Evolutionary conservation across 2,797 vertebrate species (phyloP).

Genomic region (Hoplostethus atlanticus): DNA sequence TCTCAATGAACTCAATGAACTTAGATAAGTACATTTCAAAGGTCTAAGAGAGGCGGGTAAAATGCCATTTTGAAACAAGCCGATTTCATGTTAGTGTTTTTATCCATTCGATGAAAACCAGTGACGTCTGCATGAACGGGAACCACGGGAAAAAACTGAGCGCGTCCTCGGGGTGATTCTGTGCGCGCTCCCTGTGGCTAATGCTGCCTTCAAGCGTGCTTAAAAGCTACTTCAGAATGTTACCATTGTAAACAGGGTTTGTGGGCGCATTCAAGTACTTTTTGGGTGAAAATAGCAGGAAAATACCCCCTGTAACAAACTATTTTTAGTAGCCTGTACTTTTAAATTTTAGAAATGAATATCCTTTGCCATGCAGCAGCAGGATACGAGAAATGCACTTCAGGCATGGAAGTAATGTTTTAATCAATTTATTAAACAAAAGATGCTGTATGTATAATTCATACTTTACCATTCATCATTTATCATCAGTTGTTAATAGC

Average conservation of each 20-base stretch:
- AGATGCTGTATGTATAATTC: no score
- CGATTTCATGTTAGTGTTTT: no score
- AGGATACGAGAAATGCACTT: neutral
- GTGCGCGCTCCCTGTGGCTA: conserved; percentile 21
- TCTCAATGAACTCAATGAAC: no score
- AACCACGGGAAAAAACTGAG: neutral
- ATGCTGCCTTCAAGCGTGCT: neutral
- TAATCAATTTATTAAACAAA: neutral
- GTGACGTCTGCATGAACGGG: neutral
- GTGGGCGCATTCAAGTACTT: neutral
- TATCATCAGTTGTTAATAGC: neutral
- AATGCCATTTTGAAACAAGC: no score
- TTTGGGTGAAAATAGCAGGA: neutral
- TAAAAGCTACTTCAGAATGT: neutral
- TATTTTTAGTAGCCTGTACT: no score
- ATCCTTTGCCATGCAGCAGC: no score
- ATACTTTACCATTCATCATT: neutral
- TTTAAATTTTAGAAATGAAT: no score
- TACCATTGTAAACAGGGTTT: conserved; percentile 4
- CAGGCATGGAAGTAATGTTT: no score
- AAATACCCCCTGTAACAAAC: no score
- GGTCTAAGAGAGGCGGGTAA: no score
- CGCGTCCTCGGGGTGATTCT: neutral
- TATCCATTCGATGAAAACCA: no score
- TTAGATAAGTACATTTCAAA: no score